phyloP scores from a whole-genome alignment of 2,888 invertebrate species.

The Sceliomorpha sp. region DNA sequence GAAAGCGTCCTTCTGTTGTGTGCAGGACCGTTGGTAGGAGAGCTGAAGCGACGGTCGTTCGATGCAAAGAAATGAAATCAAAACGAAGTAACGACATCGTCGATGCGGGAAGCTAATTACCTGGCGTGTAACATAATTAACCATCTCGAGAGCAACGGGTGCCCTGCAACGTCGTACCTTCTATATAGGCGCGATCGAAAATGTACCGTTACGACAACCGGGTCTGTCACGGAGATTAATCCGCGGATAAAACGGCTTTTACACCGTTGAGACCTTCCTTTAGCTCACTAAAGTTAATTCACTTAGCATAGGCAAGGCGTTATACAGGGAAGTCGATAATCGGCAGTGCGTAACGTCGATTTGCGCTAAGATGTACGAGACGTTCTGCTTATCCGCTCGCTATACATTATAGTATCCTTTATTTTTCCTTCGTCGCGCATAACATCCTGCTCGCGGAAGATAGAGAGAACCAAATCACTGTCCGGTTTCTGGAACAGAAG shows the following conservation, averaged over 20 bases:
- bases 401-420: conserved; percentile 21
- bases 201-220: conserved; percentile 72
- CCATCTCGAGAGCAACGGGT: conserved; percentile 61
- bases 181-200: conserved; percentile 63
- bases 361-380: conserved; percentile 23
- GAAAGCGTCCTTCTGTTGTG: background rate
- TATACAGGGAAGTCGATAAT: conserved; percentile 52
- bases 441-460: conserved; percentile 32
- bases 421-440: conserved; percentile 11
- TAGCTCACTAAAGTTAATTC: conserved; percentile 54
- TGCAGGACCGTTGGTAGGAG: conserved; percentile 1
- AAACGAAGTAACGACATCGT: conserved; percentile 55
- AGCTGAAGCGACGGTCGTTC: conserved; percentile 28
- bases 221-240: conserved; percentile 70
- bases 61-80: conserved; percentile 52
- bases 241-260: conserved; percentile 60
- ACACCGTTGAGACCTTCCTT: conserved; percentile 54
- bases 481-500: conserved; percentile 20
- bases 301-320: conserved; percentile 50
- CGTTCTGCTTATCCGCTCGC: conserved; percentile 29
- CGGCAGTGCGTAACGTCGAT: conserved; percentile 53
- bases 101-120: conserved; percentile 67
- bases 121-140: conserved; percentile 71
- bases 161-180: conserved; percentile 52
- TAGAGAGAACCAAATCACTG: conserved; percentile 17